Base-by-base conservation (phyloP, 1,140 invertebrate genomes). In the Diorhabda sublineata region DNA sequence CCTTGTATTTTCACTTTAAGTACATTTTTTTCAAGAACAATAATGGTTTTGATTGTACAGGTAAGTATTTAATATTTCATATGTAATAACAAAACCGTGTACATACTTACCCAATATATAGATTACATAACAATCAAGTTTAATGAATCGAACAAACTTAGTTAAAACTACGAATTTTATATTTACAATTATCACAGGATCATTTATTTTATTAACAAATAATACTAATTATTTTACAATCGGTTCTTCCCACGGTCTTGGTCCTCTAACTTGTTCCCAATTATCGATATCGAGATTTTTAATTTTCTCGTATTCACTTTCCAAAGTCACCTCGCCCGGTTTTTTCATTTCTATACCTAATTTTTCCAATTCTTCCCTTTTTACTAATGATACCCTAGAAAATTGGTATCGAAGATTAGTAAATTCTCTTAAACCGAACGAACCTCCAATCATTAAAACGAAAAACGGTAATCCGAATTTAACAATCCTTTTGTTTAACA, bases 231-330 rank as follows among this genome's bases (percentile, higher is more conserved):
- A 41, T 8, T 61, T 41, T 45, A 45, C 57, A 4, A 47, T 60
- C 4, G 74, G 66, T 75, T 90, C 86, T 77, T 94, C 91, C 92
- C 92, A 94, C 8, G 92, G 92, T 68, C 92, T 83, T 4, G 91
- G 88, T 3, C 91, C 91, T 78, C 92, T 82, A 69, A 89, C 87
- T 76, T 93, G 93, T 78, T 91, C 85, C 92, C 92, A 95, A 74
- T 89, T 86, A 69, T 93, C 88, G 72, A 93, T 87, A 79, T 95
- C 89, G 6, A 91, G 63, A 69, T 85, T 78, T 78, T 90, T 84
- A 42, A 92, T 83, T 82, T 89, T 89, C 74, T 92, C 88, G 83
- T 88, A 93, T 74, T 88, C 86, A 9, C 82, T 80, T 82, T 93
- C 91, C 70, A 93, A 75, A 2, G 89, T 90, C 2, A 89, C 85